Conservation (phyloP, 2,113 vertebrate genomes). For the Glaucidium brasilianum region DNA sequence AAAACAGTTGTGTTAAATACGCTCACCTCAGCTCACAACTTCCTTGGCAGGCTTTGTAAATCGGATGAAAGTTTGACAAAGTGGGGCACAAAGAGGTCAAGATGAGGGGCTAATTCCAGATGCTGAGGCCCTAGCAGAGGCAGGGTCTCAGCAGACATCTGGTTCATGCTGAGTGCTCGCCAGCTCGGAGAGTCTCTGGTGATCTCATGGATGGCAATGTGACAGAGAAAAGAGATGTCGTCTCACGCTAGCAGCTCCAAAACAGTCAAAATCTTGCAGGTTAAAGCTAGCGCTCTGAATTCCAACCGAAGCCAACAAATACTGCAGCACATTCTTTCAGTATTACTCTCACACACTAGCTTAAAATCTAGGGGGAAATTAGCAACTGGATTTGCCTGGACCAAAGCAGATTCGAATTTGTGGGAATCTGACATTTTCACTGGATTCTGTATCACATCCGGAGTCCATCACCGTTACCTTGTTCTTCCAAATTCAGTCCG, state of each 20-base stretch:
- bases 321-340: neutral
- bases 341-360: neutral
- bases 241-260: neutral
- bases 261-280: neutral
- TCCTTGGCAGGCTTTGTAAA: neutral
- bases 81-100: neutral
- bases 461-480: neutral
- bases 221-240: neutral
- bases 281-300: neutral
- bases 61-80: neutral
- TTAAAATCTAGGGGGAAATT: neutral
- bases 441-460: neutral
- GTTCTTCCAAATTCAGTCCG: neutral
- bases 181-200: neutral
- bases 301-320: neutral
- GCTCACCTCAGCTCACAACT: neutral
- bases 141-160: neutral
- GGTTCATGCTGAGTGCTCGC: neutral
- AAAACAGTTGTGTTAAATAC: accelerated
- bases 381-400: neutral
- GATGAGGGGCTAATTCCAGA: neutral
- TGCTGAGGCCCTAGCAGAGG: neutral
- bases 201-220: neutral
- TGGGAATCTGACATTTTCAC: neutral
- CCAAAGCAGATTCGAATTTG: neutral